Percentiles rank a stretch among this genome's conserved stretches.
These are phyloP conservation scores for Micronycteris hirsuta DNA, from an alignment of 2,113 vertebrate genomes.

Conservation along the genomic window DNA sequence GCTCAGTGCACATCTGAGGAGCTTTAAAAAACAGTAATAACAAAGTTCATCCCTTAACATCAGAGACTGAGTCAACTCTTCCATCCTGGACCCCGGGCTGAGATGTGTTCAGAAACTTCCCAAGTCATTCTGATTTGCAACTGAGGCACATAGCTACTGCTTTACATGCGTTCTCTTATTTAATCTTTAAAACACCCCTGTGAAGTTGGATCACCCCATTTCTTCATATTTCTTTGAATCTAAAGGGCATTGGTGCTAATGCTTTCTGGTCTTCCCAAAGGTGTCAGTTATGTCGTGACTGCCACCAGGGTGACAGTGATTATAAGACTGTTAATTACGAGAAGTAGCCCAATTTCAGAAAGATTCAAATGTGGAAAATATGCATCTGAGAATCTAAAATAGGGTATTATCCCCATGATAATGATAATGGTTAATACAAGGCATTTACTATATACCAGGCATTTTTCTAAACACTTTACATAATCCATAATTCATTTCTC, in stretches of 20 bases:
- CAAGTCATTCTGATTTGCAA: neutral
- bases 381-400: neutral
- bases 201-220: neutral
- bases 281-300: neutral
- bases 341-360: constrained; percentile 1
- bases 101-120: neutral
- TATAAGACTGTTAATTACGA: neutral
- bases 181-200: neutral
- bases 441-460: neutral
- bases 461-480: neutral
- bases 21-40: neutral
- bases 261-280: neutral
- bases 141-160: neutral
- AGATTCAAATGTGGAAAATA: neutral
- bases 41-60: neutral
- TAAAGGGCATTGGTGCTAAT: neutral
- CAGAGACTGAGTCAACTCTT: neutral
- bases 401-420: neutral
- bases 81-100: neutral
- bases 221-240: neutral
- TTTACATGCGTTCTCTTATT: neutral
- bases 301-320: neutral
- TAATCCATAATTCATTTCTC: neutral
- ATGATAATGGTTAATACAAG: neutral
- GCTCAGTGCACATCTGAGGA: neutral